A percentile compares a stretch with the other conserved stretches of the same genome.
Conservation (phyloP, 2,888 invertebrate genomes). For the Gortyna flavago region DNA sequence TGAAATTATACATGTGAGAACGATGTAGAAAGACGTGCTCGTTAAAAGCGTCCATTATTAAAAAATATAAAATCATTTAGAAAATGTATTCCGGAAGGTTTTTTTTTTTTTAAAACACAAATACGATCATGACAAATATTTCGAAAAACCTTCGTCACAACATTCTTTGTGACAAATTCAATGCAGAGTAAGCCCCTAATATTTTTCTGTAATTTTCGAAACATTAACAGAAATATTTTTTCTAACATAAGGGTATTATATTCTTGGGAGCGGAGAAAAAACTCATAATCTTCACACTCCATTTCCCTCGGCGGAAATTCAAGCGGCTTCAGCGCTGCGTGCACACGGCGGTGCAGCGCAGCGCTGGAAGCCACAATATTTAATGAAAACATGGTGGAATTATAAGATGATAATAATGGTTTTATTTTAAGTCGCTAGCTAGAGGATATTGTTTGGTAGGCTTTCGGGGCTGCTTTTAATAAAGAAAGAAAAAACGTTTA, state of each 20-base stretch:
- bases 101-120: background rate
- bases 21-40: no score
- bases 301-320: conserved; percentile 58
- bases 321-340: conserved; percentile 43
- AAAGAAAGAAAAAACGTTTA: no score
- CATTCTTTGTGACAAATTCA: background rate
- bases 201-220: conserved; percentile 1
- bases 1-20: no score
- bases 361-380: conserved; percentile 39
- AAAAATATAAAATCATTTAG: no score
- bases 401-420: conserved; percentile 15
- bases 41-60: no score
- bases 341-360: background rate
- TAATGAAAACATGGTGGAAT: conserved; percentile 21
- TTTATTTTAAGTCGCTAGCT: background rate
- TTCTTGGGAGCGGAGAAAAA: conserved; percentile 24
- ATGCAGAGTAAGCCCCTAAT: background rate
- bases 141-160: background rate
- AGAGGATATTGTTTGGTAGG: background rate
- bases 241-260: conserved; percentile 7
- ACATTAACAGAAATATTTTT: conserved; percentile 15
- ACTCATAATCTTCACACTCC: conserved; percentile 56
- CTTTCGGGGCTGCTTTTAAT: background rate
- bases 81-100: background rate
- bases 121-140: no score